Conservation (phyloP, 1,140 invertebrate genomes). For the Drosophila truncata region DNA sequence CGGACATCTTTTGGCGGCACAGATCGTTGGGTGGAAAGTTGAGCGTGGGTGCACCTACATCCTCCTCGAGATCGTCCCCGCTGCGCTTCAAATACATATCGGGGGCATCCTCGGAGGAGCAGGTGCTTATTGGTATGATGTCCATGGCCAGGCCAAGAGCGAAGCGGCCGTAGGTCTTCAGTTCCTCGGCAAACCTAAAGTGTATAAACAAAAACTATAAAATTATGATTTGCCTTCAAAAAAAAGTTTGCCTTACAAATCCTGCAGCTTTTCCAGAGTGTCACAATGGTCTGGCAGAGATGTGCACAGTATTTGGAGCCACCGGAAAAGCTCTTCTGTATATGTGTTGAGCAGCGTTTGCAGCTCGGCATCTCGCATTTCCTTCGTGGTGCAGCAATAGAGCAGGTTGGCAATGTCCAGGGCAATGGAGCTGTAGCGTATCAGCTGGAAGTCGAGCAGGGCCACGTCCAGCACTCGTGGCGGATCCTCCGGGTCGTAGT, state of each 20-base stretch:
- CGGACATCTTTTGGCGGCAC: slow-evolving; percentile 87
- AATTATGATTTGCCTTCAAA: too few species aligned
- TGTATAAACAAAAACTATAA: not conserved
- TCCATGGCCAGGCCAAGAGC: slow-evolving; percentile 89
- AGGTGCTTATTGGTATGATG: slow-evolving; percentile 90
- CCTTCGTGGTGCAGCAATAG: slow-evolving; percentile 88
- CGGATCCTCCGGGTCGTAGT: slow-evolving; percentile 85
- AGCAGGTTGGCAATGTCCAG: slow-evolving; percentile 89
- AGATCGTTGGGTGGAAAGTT: slow-evolving; percentile 86
- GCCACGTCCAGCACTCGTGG: slow-evolving; percentile 86
- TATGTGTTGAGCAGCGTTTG: slow-evolving; percentile 87
- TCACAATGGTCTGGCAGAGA: slow-evolving; percentile 83
- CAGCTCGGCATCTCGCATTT: slow-evolving; percentile 87
- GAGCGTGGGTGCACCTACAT: slow-evolving; percentile 72
- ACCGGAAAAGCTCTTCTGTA: slow-evolving; percentile 85
- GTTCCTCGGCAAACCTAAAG: slow-evolving; percentile 87
- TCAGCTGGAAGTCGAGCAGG: slow-evolving; percentile 90
- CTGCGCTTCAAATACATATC: slow-evolving; percentile 87
- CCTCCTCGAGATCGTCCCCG: slow-evolving; percentile 46
- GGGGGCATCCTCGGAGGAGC: slow-evolving; percentile 89
- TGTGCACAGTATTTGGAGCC: slow-evolving; percentile 84
- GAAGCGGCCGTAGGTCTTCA: slow-evolving; percentile 88
- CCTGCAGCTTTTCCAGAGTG: slow-evolving; percentile 86
- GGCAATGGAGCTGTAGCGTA: slow-evolving; percentile 89
- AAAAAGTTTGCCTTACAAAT: slow-evolving; percentile 85